Evolutionary conservation across 2,797 vertebrate genomes (phyloP).

Genomic region (Gymnoscopelus microlampas): DNA sequence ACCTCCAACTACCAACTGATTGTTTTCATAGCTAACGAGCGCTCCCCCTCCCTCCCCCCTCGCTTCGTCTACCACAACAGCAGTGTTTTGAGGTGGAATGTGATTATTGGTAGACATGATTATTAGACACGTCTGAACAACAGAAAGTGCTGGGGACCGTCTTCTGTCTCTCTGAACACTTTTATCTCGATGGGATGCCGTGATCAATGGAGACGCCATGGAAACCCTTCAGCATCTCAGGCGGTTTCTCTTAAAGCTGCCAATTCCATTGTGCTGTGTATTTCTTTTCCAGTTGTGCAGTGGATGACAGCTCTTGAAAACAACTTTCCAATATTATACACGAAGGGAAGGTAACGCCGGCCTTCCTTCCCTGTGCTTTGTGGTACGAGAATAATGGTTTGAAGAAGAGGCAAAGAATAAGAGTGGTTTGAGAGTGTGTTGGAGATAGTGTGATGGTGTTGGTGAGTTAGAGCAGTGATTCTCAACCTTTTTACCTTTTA

Average conservation of each 20-base stretch:
- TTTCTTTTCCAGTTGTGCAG: constrained; percentile 37
- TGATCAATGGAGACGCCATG: constrained; percentile 28
- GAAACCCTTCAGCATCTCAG: constrained; percentile 44
- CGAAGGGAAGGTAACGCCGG: neutral
- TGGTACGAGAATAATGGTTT: constrained; percentile 7
- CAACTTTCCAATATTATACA: constrained; percentile 19
- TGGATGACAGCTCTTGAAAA: constrained; percentile 26
- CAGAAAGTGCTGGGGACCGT: constrained; percentile 37
- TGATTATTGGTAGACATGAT: constrained; percentile 36
- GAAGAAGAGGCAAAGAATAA: no score
- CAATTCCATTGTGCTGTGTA: constrained; percentile 4
- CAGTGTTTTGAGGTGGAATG: constrained; percentile 23
- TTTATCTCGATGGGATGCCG: constrained; percentile 30
- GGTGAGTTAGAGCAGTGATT: no score
- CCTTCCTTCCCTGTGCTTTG: constrained; percentile 1
- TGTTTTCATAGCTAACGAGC: constrained; percentile 43
- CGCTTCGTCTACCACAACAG: constrained; percentile 20
- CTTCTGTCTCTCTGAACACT: constrained; percentile 30
- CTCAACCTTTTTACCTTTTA: no score
- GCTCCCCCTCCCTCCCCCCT: constrained; percentile 24
- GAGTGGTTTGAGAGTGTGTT: constrained; percentile 9
- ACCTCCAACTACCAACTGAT: constrained; percentile 49
- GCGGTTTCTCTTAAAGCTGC: constrained; percentile 32
- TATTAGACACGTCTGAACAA: constrained; percentile 8
- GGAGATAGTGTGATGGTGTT: constrained; percentile 16